Evolutionary conservation across 2,113 vertebrate species (phyloP).

Genomic region (Leucoraja erinaceus): DNA sequence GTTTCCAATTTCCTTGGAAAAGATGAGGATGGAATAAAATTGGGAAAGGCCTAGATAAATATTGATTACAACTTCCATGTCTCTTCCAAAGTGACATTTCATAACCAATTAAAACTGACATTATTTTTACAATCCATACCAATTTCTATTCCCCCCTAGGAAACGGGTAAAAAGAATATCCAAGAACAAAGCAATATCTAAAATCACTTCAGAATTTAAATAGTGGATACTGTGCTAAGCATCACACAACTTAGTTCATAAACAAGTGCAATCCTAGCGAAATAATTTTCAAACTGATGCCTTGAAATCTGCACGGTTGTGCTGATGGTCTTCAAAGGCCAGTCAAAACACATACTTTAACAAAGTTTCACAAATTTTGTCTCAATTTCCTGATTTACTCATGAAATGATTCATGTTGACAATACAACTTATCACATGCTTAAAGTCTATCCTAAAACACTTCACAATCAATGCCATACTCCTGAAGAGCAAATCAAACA

Average conservation of each 20-base stretch:
- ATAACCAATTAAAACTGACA: no score
- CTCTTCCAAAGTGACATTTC: no score
- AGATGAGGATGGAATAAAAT: no score
- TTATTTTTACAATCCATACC: no score
- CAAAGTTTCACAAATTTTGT: neutral
- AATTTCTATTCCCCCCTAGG: no score
- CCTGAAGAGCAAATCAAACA: neutral
- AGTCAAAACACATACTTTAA: conserved; percentile 20
- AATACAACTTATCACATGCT: neutral
- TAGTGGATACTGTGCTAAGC: no score
- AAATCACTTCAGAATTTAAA: no score
- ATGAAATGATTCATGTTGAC: neutral
- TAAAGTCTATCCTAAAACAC: neutral
- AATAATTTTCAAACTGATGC: neutral
- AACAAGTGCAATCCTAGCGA: neutral
- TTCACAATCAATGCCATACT: neutral
- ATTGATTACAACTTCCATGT: no score
- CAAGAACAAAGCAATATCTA: no score
- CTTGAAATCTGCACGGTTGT: neutral
- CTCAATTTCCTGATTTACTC: neutral
- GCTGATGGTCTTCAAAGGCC: neutral
- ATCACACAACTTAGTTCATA: neutral
- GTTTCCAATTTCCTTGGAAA: no score
- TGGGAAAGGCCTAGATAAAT: no score
- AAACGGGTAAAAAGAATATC: no score